Percentiles rank a stretch among this genome's conserved stretches.
These are phyloP conservation scores for Perizoma flavofasciatum DNA, from an alignment of 2,888 invertebrate genomes.

Conservation along the genomic window DNA sequence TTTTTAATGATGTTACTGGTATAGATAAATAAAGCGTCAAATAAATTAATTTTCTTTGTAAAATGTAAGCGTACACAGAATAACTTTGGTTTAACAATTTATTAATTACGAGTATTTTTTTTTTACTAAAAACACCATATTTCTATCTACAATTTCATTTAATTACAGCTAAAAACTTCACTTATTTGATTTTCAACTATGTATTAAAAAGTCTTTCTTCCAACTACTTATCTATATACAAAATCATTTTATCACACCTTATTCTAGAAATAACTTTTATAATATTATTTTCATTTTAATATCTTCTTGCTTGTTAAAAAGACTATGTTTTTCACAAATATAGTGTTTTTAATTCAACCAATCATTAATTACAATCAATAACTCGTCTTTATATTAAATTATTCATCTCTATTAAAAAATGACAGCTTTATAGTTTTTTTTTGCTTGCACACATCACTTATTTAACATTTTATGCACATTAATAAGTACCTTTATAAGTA, in stretches of 20 bases:
- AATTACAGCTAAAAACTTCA: slow-evolving; percentile 50
- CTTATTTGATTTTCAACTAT: slow-evolving; percentile 35
- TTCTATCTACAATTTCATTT: slow-evolving; percentile 35
- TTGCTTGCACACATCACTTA: background rate
- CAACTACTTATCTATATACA: slow-evolving; percentile 38
- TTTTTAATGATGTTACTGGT: background rate
- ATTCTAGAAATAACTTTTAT: slow-evolving; percentile 3
- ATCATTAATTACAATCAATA: background rate
- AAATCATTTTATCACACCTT: slow-evolving; percentile 4
- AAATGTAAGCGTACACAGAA: slow-evolving; percentile 26
- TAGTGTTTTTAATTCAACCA: background rate
- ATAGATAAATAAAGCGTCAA: slow-evolving; percentile 12
- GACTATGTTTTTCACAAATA: too few species aligned
- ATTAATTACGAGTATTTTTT: slow-evolving; percentile 1
- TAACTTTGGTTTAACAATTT: slow-evolving; percentile 20
- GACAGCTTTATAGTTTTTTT: too few species aligned
- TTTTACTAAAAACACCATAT: slow-evolving; percentile 25
- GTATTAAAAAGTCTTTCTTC: slow-evolving; percentile 50
- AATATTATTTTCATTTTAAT: too few species aligned
- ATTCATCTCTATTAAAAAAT: too few species aligned
- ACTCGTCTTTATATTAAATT: too few species aligned
- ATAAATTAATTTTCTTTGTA: slow-evolving; percentile 27
- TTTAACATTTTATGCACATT: slow-evolving; percentile 19
- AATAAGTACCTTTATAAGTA: slow-evolving; percentile 4
- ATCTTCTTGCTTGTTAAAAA: too few species aligned